Percentiles rank a stretch among this genome's conserved stretches.
These are phyloP conservation scores for Neodiprion virginianus DNA, from an alignment of 1,140 invertebrate genomes.

Conservation along the genomic window DNA sequence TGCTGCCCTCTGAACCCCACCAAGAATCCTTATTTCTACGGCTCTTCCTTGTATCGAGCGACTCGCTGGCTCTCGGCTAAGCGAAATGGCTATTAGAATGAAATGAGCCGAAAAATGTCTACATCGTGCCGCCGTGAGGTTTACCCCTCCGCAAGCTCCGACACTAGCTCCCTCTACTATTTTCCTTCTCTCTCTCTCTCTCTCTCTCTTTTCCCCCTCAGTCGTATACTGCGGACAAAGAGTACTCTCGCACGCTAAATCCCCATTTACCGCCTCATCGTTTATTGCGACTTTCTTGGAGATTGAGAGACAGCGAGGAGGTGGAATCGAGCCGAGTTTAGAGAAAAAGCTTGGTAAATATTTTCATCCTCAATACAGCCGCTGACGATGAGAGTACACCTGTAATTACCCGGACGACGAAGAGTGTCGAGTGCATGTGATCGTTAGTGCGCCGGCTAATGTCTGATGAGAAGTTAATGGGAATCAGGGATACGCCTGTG, in stretches of 20 bases:
- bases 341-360: too few relatives aligned
- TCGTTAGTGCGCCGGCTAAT: too few relatives aligned
- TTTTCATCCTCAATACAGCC: too few relatives aligned
- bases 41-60: constrained; percentile 22
- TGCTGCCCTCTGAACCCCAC: neutral
- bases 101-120: constrained; percentile 30
- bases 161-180: constrained; percentile 9
- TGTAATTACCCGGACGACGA: too few relatives aligned
- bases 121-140: constrained; percentile 1
- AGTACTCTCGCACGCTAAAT: constrained; percentile 21
- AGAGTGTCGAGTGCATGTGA: too few relatives aligned
- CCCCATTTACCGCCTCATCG: neutral
- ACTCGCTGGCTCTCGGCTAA: constrained; percentile 22
- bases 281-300: constrained; percentile 14
- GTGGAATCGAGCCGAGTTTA: too few relatives aligned
- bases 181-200: constrained; percentile 8
- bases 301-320: constrained; percentile 20
- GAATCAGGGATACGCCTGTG: too few relatives aligned
- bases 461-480: too few relatives aligned
- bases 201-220: constrained; percentile 11
- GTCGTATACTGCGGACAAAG: constrained; percentile 24
- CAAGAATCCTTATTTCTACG: neutral
- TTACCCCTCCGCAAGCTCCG: constrained; percentile 7
- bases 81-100: constrained; percentile 23
- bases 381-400: too few relatives aligned